Evolutionary conservation across 1,140 invertebrate genomes (phyloP), one percentile per base, ranked within the genome.

Genomic region (Mya arenaria): DNA sequence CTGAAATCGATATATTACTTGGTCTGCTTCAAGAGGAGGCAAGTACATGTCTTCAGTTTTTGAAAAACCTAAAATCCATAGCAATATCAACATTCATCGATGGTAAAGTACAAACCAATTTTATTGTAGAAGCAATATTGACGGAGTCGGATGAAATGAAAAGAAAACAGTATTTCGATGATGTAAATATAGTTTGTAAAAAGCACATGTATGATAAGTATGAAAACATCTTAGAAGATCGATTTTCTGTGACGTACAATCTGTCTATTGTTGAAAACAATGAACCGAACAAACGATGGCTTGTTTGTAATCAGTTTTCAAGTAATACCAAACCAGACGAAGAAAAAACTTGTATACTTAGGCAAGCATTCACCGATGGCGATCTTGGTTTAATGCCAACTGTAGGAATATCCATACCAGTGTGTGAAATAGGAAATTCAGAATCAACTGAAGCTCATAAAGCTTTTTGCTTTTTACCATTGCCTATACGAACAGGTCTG

Each of bases 11-110:
- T 4, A 65, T 82, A n/a, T 89, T 90, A 85, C 60, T 91, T 15
- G 84, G 88, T 23, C 84, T 84, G 74, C 65, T 91, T 17, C 82
- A 72, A 25, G 79, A 63, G 41, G 83, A 90, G 4, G 73, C 71
- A 8, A 30, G 88, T 15, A 68, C 75, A 5, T 23, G 13, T 5
- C 13, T 73, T 13, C 30, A 55, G 28, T 73, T 73, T n/a, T 23
- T 73, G 13, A 73, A 37, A 58, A n/a, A 58, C 28, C 19, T 73
- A 5, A n/a, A n/a, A n/a, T n/a, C n/a, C n/a, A n/a, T n/a, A n/a
- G 55, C 30, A 56, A 39, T 19, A 44, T 79, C 6, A 79, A 55
- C 37, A 32, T 79, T 39, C 37, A 15, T 23, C n/a, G 48, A 15
- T 58, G 25, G 69, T 19, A 44, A 32, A 52, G 15, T 73, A 73